Evolutionary conservation across 2,797 vertebrate species (phyloP).

Genomic region (Sebastes goodei): DNA sequence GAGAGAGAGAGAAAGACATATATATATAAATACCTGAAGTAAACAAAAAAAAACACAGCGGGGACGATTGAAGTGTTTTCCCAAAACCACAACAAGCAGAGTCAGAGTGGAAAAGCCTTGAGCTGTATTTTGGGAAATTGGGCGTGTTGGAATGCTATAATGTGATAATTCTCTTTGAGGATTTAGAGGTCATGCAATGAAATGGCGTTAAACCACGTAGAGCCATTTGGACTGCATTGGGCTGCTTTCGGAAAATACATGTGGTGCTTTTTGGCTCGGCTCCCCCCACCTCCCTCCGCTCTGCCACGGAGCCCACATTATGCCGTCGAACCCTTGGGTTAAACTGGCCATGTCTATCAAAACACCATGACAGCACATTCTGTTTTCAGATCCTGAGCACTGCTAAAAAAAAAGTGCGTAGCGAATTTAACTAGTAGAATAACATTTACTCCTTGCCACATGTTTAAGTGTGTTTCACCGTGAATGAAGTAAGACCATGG

Average conservation of each 20-base stretch:
- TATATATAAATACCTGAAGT: constrained; percentile 73
- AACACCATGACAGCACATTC: constrained; percentile 74
- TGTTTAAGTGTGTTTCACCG: constrained; percentile 68
- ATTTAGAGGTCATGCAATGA: constrained; percentile 79
- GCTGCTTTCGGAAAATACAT: constrained; percentile 78
- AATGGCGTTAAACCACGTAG: constrained; percentile 81
- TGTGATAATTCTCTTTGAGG: constrained; percentile 85
- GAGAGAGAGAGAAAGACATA: constrained; percentile 22
- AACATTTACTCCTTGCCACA: constrained; percentile 68
- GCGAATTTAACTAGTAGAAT: constrained; percentile 65
- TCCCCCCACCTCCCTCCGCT: constrained; percentile 50
- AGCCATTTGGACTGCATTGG: constrained; percentile 67
- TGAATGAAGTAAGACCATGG: constrained; percentile 71
- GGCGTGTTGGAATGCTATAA: constrained; percentile 84
- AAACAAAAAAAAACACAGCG: constrained; percentile 63
- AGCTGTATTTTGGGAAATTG: constrained; percentile 83
- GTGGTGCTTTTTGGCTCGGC: constrained; percentile 68
- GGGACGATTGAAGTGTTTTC: constrained; percentile 65
- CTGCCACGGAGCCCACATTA: constrained; percentile 58
- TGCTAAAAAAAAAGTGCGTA: constrained; percentile 39
- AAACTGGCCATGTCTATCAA: constrained; percentile 78
- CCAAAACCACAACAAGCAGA: constrained; percentile 74
- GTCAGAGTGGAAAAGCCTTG: constrained; percentile 73
- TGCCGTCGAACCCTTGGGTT: constrained; percentile 69
- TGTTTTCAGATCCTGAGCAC: constrained; percentile 66